Conservation (phyloP, 1,140 invertebrate genomes). For the Drosophila bipectinata region DNA sequence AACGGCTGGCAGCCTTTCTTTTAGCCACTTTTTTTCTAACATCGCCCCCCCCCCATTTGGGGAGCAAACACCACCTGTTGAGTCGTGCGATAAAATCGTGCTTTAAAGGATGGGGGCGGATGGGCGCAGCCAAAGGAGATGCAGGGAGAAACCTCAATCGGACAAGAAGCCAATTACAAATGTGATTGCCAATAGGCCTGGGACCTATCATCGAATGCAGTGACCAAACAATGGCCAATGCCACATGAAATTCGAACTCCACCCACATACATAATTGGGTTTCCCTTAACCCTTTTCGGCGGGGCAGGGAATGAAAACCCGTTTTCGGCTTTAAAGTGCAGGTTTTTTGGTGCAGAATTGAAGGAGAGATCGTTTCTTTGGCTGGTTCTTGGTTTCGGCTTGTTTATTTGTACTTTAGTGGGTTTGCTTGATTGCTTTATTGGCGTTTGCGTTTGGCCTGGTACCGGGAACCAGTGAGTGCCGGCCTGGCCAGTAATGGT, state of each 20-base stretch:
- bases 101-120: constrained; percentile 20
- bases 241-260: constrained; percentile 73
- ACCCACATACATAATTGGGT: constrained; percentile 75
- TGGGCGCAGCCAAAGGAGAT: background rate
- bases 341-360: background rate
- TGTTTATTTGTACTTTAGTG: background rate
- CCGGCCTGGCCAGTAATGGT: constrained; percentile 60
- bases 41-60: background rate
- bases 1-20: background rate
- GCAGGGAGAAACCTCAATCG: constrained; percentile 21
- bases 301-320: background rate
- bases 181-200: constrained; percentile 69
- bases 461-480: background rate
- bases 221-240: constrained; percentile 68
- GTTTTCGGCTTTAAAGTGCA: background rate
- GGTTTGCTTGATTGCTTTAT: background rate
- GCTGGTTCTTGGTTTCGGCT: no score
- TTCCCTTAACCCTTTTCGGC: background rate
- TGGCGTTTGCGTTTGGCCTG: constrained; percentile 23
- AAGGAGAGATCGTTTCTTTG: background rate
- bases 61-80: background rate
- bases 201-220: constrained; percentile 69
- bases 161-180: constrained; percentile 74
- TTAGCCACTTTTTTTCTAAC: background rate
- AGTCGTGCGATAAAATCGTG: background rate